These are phyloP conservation scores for Ceraclea dissimilis DNA, from an alignment of 2,888 invertebrate species.

Conservation along the genomic window DNA sequence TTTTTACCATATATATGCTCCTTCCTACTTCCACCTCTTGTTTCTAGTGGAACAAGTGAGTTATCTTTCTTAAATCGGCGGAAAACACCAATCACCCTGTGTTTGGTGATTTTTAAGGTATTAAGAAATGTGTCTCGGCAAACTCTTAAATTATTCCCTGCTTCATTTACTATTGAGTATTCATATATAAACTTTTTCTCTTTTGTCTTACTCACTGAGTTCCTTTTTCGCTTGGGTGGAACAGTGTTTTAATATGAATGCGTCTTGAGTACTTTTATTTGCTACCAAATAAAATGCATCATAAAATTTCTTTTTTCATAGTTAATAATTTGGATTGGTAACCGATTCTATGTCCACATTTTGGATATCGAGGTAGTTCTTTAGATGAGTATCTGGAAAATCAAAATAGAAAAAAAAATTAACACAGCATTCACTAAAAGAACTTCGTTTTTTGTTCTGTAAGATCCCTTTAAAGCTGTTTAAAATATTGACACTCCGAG, in stretches of 20 bases:
- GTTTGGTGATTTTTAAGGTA: not conserved
- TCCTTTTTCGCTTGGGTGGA: too few relatives aligned
- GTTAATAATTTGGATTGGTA: not conserved
- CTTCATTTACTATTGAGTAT: too few relatives aligned
- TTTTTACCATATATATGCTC: not conserved
- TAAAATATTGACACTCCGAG: not conserved
- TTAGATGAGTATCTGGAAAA: not conserved
- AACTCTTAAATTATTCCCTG: too few relatives aligned
- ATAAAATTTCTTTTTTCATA: too few relatives aligned
- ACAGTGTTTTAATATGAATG: too few relatives aligned
- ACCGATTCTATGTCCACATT: slow-evolving; percentile 3
- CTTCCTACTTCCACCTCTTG: not conserved
- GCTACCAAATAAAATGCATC: too few relatives aligned
- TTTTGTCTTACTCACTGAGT: too few relatives aligned
- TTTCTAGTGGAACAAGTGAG: not conserved
- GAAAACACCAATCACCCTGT: not conserved
- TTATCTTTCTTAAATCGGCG: not conserved
- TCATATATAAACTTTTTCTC: not conserved
- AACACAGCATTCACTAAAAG: too few relatives aligned
- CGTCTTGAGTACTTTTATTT: too few relatives aligned
- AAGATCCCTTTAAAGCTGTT: not conserved
- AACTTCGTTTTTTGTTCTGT: too few relatives aligned
- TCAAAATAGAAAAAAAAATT: not conserved
- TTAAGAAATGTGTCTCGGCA: slow-evolving; percentile 1
- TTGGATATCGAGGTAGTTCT: slow-evolving; percentile 1